These are phyloP conservation scores for Macroramphosus scolopax DNA, from an alignment of 2,797 vertebrate genomes.

Conservation along the genomic window DNA sequence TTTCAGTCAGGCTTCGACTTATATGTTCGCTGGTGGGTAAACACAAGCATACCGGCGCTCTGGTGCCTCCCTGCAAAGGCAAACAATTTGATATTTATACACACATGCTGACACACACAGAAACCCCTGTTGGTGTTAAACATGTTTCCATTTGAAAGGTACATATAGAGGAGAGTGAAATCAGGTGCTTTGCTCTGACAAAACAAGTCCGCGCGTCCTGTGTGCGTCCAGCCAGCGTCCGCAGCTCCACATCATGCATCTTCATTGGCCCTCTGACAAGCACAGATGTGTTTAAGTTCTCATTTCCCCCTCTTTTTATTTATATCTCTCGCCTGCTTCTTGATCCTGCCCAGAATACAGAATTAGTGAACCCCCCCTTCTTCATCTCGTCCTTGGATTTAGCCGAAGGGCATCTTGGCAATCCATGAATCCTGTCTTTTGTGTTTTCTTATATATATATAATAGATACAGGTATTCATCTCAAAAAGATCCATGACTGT, in stretches of 20 bases:
- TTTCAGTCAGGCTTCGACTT: slow-evolving; percentile 17
- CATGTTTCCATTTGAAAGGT: slow-evolving; percentile 8
- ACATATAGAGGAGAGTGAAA: slow-evolving; percentile 4
- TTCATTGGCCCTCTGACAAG: slow-evolving; percentile 85
- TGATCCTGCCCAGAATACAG: slow-evolving; percentile 88
- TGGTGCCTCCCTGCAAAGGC: slow-evolving; percentile 13
- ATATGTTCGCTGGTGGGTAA: slow-evolving; percentile 25
- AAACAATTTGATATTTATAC: slow-evolving; percentile 19
- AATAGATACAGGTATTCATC: slow-evolving; percentile 25
- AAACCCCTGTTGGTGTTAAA: slow-evolving; percentile 3
- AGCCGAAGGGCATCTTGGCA: slow-evolving; percentile 86
- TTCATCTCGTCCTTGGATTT: slow-evolving; percentile 80
- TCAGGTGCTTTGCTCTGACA: slow-evolving; percentile 6
- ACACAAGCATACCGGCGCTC: slow-evolving; percentile 14
- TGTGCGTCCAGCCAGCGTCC: slow-evolving; percentile 66
- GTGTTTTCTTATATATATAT: slow-evolving; percentile 40
- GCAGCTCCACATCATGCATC: slow-evolving; percentile 80
- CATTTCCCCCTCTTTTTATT: slow-evolving; percentile 89
- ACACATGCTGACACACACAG: background rate
- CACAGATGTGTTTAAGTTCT: slow-evolving; percentile 84
- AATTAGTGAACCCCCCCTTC: slow-evolving; percentile 72
- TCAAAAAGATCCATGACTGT: slow-evolving; percentile 2
- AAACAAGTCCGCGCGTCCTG: slow-evolving; percentile 1
- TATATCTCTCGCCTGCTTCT: slow-evolving; percentile 86
- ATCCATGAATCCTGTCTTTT: slow-evolving; percentile 61